A percentile compares a stretch with the other conserved stretches of the same genome.
Conservation (phyloP, 2,888 invertebrate species). For the Saturnia pavonia region DNA sequence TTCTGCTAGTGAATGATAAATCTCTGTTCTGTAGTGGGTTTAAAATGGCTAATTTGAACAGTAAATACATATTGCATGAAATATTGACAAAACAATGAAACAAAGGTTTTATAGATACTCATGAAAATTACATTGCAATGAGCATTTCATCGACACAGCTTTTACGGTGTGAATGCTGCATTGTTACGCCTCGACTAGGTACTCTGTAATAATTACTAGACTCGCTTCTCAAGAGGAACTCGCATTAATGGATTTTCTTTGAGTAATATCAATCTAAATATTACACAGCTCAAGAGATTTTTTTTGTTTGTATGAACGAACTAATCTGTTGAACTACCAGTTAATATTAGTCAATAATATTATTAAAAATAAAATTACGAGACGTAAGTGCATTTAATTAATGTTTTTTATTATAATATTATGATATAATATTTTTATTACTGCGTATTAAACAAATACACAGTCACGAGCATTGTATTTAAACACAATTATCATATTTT, state of each 20-base stretch:
- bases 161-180: not conserved
- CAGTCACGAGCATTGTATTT: too few species aligned
- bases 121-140: not conserved
- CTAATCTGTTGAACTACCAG: too few species aligned
- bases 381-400: too few species aligned
- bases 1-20: not conserved
- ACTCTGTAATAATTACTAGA: conserved; percentile 4
- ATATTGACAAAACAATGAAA: not conserved
- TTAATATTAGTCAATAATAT: too few species aligned
- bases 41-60: not conserved
- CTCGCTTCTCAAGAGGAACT: not conserved
- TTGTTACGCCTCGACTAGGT: not conserved
- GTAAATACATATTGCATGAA: not conserved
- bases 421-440: too few species aligned
- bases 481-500: too few species aligned
- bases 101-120: not conserved
- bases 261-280: not conserved
- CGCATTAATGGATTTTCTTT: not conserved
- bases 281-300: not conserved
- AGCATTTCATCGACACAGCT: not conserved
- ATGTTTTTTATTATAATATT: too few species aligned
- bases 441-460: too few species aligned
- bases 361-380: too few species aligned
- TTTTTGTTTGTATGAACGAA: not conserved
- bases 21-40: not conserved